Evolutionary conservation across 2,888 invertebrate genomes (phyloP), one percentile per base, ranked within the genome.

Genomic region (Drosophila greeni): DNA sequence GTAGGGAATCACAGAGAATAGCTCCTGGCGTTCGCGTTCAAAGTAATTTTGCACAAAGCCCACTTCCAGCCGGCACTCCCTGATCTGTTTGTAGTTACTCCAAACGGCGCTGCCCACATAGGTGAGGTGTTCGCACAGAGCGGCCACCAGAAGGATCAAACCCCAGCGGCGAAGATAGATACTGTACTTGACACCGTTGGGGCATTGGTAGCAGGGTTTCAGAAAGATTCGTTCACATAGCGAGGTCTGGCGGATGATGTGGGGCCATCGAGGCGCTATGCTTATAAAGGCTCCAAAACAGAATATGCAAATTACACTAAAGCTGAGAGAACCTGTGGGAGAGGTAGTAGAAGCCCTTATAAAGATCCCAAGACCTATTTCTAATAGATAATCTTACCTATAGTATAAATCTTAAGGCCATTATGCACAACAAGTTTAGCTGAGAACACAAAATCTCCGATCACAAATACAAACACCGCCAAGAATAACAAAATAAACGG

Each of bases 1-100:
- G 34, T 85, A 88, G 9, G 74, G 55, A 5, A 88, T 72, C 0
- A 85, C 54, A 0, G 82, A 74, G 53, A 87, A 86, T 8, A 86
- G 58, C 33, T 87, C 84, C 47, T 80, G 74, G 0, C 86, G 75
- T 54, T 87, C 87, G 0, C 86, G 83, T 20, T 73, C 58, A 33
- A 83, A 87, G 60, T 85, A 86, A 61, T 87, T 86, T n/a, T 84
- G 70, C 77, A 84, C 82, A 42, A 87, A 85, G 31, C 77, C 70
- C 6, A 86, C 79, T 4, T 82, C 80, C 33, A 88, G 72, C 26
- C 87, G 84, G 64, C 88, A 88, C 20, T 76, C 68, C 3, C 66
- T 71, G 18, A 88, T 87, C 60, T 87, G 85, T 16, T 73, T 51
- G 31, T 82, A 64, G 62, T 86, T 88, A 37, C 76, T 81, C 42